Percentiles rank a stretch among this genome's conserved stretches.
These are phyloP conservation scores for Copidosoma aretas DNA, from an alignment of 2,888 invertebrate genomes.

Conservation along the genomic window DNA sequence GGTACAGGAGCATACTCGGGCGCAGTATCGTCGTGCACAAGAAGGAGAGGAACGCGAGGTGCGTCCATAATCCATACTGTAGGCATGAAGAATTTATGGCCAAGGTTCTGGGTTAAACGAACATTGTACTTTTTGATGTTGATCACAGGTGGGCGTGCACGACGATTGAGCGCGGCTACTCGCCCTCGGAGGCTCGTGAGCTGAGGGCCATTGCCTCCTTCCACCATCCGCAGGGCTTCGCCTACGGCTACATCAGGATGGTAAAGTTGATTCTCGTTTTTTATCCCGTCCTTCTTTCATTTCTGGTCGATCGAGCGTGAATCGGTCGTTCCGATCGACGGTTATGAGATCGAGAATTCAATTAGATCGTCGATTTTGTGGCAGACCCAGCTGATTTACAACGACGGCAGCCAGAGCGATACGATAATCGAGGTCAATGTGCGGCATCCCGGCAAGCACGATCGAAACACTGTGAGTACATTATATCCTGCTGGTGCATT, in stretches of 20 bases:
- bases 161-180: constrained; percentile 84
- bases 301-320: too few relatives aligned
- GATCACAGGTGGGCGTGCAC: constrained; percentile 80
- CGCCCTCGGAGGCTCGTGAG: constrained; percentile 85
- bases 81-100: too few relatives aligned
- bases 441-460: constrained; percentile 84
- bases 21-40: constrained; percentile 86
- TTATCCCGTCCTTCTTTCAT: too few relatives aligned
- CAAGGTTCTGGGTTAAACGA: too few relatives aligned
- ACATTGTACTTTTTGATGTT: neutral
- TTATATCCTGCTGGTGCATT: neutral
- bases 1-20: constrained; percentile 81
- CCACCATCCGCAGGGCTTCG: constrained; percentile 86
- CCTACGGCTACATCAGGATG: constrained; percentile 85
- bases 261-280: constrained; percentile 59
- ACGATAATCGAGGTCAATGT: constrained; percentile 89
- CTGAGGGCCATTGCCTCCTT: constrained; percentile 88
- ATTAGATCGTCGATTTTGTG: constrained; percentile 1
- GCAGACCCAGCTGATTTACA: constrained; percentile 84
- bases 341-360: too few relatives aligned
- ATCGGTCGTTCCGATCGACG: neutral
- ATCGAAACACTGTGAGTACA: constrained; percentile 77
- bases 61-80: too few relatives aligned
- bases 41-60: constrained; percentile 64
- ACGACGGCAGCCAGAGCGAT: constrained; percentile 85